These are phyloP conservation scores for Tadarida brasiliensis DNA, from an alignment of 2,797 vertebrate genomes.

Conservation along the genomic window DNA sequence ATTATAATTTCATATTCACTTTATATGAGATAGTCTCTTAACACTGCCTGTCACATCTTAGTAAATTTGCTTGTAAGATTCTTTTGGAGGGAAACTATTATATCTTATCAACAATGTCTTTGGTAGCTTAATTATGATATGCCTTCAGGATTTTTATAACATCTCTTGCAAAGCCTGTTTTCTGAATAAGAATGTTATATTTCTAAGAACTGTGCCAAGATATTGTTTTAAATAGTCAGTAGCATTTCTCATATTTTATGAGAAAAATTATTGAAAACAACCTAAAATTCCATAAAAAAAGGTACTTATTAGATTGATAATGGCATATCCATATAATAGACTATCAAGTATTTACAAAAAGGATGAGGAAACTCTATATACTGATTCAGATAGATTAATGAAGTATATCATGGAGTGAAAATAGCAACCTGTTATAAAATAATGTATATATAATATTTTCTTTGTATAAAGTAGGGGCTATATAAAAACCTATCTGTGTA, in stretches of 20 bases:
- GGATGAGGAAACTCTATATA: neutral
- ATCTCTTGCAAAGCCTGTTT: slow-evolving; percentile 56
- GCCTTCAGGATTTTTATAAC: slow-evolving; percentile 71
- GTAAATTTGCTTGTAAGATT: slow-evolving; percentile 76
- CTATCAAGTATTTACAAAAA: slow-evolving; percentile 4
- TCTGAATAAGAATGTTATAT: slow-evolving; percentile 63
- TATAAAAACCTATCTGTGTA: slow-evolving; percentile 2
- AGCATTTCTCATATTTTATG: slow-evolving; percentile 57
- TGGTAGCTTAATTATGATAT: slow-evolving; percentile 77
- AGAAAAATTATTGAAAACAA: slow-evolving; percentile 46
- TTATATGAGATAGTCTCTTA: slow-evolving; percentile 76
- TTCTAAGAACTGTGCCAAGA: slow-evolving; percentile 58
- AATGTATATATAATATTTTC: neutral
- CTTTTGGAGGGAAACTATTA: slow-evolving; percentile 69
- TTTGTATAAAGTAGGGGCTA: neutral
- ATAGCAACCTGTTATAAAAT: neutral
- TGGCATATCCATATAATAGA: neutral
- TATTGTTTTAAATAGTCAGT: slow-evolving; percentile 52
- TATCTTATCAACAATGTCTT: slow-evolving; percentile 79
- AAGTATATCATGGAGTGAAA: neutral
- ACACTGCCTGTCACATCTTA: slow-evolving; percentile 78
- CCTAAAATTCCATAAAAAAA: slow-evolving; percentile 18
- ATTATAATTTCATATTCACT: slow-evolving; percentile 85
- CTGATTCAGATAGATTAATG: neutral
- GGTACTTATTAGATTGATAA: slow-evolving; percentile 34